Percentiles rank a stretch among this genome's conserved stretches.
Conservation (phyloP, 2,888 invertebrate genomes). For the Thelaira solivaga region DNA sequence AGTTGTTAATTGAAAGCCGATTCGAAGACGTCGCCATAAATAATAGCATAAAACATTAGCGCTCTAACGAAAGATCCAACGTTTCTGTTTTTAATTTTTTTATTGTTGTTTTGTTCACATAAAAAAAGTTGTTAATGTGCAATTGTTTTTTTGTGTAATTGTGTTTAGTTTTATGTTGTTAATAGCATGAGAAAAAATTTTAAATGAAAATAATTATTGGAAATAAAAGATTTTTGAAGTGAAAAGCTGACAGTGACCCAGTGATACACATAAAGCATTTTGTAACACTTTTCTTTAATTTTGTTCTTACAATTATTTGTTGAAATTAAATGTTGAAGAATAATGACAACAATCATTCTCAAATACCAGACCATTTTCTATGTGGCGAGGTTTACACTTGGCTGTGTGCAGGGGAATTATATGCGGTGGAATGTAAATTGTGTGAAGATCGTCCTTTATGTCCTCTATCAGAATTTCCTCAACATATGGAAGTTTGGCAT, state of each 20-base stretch:
- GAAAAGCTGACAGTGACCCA: conserved; percentile 18
- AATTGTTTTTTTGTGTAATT: background rate
- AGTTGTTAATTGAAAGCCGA: conserved; percentile 48
- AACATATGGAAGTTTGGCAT: conserved; percentile 73
- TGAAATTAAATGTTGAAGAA: background rate
- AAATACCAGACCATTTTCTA: conserved; percentile 63
- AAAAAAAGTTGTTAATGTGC: background rate
- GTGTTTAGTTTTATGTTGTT: background rate
- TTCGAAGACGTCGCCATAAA: conserved; percentile 33
- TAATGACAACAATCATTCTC: background rate
- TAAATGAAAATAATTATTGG: conserved; percentile 3
- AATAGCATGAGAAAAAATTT: background rate
- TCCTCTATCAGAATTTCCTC: conserved; percentile 69
- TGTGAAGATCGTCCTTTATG: conserved; percentile 72
- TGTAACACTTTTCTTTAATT: background rate
- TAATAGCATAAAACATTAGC: background rate
- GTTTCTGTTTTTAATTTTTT: background rate
- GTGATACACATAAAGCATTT: conserved; percentile 7
- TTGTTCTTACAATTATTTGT: background rate
- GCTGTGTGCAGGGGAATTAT: conserved; percentile 70
- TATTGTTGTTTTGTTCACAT: too few relatives aligned
- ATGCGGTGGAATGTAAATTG: conserved; percentile 70
- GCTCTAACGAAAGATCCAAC: background rate
- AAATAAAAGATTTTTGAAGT: conserved; percentile 8
- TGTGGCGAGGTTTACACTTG: conserved; percentile 72